These are phyloP conservation scores for Temnothorax longispinosus DNA, from an alignment of 1,140 invertebrate species.

Conservation along the genomic window DNA sequence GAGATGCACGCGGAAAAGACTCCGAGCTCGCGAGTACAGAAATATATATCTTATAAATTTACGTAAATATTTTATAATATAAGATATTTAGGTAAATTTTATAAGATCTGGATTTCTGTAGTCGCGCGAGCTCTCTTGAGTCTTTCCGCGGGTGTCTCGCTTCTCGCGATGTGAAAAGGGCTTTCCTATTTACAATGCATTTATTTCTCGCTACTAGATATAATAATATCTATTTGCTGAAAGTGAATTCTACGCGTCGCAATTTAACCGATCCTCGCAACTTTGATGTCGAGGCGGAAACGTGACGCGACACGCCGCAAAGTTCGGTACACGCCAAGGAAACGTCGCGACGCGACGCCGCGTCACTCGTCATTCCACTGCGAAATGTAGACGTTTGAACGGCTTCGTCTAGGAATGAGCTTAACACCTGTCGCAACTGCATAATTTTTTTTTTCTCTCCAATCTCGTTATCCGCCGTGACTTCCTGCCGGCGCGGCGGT, in stretches of 20 bases:
- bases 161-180: too few species aligned
- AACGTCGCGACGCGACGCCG: slow-evolving; percentile 53
- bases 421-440: slow-evolving; percentile 76
- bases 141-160: too few species aligned
- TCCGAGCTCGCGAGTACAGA: not conserved
- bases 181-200: too few species aligned
- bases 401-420: slow-evolving; percentile 82
- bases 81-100: too few species aligned
- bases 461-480: slow-evolving; percentile 72
- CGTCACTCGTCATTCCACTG: slow-evolving; percentile 48
- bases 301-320: not conserved
- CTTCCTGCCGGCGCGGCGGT: slow-evolving; percentile 40
- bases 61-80: not conserved
- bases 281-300: not conserved
- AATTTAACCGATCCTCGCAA: not conserved
- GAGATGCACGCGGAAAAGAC: not conserved
- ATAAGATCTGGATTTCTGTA: too few species aligned
- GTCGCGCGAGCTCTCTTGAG: too few species aligned
- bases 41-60: not conserved
- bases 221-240: too few species aligned
- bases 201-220: too few species aligned
- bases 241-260: not conserved
- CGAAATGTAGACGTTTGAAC: slow-evolving; percentile 74
- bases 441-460: slow-evolving; percentile 63
- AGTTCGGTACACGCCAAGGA: not conserved